Base-by-base conservation (phyloP, 1,140 invertebrate species). In the Brachionus sp. region DNA sequence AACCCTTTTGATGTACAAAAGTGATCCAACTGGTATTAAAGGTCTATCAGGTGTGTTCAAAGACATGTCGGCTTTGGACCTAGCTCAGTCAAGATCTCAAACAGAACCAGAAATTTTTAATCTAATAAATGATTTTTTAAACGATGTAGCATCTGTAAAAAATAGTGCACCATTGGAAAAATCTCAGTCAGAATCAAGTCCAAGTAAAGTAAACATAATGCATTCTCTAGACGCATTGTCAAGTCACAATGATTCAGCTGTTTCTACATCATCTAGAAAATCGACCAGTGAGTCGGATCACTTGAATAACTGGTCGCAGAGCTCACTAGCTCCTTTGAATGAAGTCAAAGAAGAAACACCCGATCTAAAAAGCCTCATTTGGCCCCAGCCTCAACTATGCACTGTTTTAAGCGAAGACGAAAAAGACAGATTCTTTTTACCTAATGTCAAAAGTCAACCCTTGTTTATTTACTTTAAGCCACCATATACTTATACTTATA, bases 381-480 rank as follows among this genome's bases (percentile, higher is more conserved):
- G 77, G 77, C 77, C 77, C 16, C 50, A 80, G 39, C 77, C 77
- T 16, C 46, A 80, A 33, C n/a, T n/a, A 12, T 42, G 33, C n/a
- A 80, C 33, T 3, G 35, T 80, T 9, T 3, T 80, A 37, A 80
- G 77, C 50, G 50, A 80, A 19, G 16, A 42, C 35, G 50, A 57
- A 62, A 66, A 53, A 10, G 46, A 78, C 19, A 29, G 50, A 42
- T 80, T 80, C 57, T 44, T 19, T 57, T 66, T 80, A n/a, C 77
- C 50, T 3, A 80, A 80, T 66, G 16, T 35, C 39, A 80, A 62
- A 57, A 66, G 33, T 12, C 77, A 80, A 53, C 50, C 77, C 12
- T 62, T 80, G 35, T 66, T 66, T 25, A 80, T 80, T 35, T 80
- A 62, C 29, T 80, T 80, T 42, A 80, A 80, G 35, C 77, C 77